A percentile compares a stretch with the other conserved stretches of the same genome.
Evolutionary conservation across 2,113 vertebrate species (phyloP).

Genomic region (Pseudorhombus dupliciocellatus): DNA sequence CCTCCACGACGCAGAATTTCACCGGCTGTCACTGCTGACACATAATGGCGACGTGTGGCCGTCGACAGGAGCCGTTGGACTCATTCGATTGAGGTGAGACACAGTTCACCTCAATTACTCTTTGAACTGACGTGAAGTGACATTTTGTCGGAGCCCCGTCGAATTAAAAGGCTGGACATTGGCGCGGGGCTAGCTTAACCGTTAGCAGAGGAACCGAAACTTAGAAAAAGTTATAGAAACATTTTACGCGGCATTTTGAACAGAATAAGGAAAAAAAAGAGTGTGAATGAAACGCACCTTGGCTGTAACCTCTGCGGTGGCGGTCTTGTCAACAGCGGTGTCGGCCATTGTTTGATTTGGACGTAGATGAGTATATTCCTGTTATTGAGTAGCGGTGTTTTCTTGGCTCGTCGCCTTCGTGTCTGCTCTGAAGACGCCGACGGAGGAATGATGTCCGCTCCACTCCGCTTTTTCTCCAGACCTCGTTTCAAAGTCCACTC

Average conservation of each 20-base stretch:
- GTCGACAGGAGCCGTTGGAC: constrained; percentile 12
- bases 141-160: not conserved
- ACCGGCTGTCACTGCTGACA: not conserved
- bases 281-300: constrained; percentile 79
- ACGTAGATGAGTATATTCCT: constrained; percentile 49
- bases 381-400: constrained; percentile 12
- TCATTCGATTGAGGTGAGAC: constrained; percentile 2
- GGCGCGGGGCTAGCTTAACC: not conserved
- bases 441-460: constrained; percentile 76
- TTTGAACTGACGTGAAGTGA: constrained; percentile 37
- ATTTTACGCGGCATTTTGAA: constrained; percentile 31
- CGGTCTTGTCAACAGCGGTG: constrained; percentile 81
- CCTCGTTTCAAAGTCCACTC: constrained; percentile 69
- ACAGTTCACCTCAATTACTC: not conserved
- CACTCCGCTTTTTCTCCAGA: constrained; percentile 72
- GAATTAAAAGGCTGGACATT: not conserved
- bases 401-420: constrained; percentile 52
- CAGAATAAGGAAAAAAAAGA: not conserved
- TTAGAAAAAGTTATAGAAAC: constrained; percentile 36
- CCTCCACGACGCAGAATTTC: not conserved
- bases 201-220: constrained; percentile 2
- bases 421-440: constrained; percentile 59
- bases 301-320: constrained; percentile 80
- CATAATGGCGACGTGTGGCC: not conserved
- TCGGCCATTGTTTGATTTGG: constrained; percentile 81